Base-by-base conservation (phyloP, 1,140 invertebrate genomes). In the Drosophila athabasca region DNA sequence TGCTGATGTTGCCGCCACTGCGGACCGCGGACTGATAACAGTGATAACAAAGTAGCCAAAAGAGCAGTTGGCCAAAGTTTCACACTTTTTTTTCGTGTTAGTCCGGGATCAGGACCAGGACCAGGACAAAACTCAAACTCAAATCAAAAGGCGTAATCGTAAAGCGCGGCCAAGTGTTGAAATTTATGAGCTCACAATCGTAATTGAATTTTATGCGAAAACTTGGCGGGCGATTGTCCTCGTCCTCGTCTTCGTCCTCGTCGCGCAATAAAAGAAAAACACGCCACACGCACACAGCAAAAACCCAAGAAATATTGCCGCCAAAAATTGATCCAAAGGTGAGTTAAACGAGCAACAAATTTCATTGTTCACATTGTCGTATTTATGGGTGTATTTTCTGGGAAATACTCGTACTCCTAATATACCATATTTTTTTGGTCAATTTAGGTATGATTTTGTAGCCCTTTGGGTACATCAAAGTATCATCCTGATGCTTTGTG, bases 171-270 rank as follows among this genome's bases (percentile, higher is more conserved):
- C 70, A 87, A 87, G 82, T 87, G 83, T 71, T 76, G 53, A 68
- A 79, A 83, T 88, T 88, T 83, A 79, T 79, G 67, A 57, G 66
- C 70, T 64, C 60, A 62, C 78, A 87, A 87, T 87, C 61, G 82
- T 87, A 87, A 87, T 87, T 87, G 83, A 87, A 87, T 87, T 88
- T 79, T 76, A 88, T 76, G 81, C 58, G 65, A 80, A 85, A 85
- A 85, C 64, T 85, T 87, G 60, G 43, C 52, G 43, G 46, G 53
- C 62, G 35, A 39, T 77, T 70, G 65, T 60, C 15, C 29, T 24
- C 8, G n/a, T 73, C 51, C 61, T 52, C 59, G 54, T 61, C 62
- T 1, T 19, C 17, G 17, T 19, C 17, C 17, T 19, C 17, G 59
- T 61, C 62, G 54, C 53, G 60, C 62, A 68, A 81, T 77, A 87